Evolutionary conservation across 2,888 invertebrate genomes (phyloP), one percentile per base, ranked within the genome.

Genomic region (Syritta pipiens): DNA sequence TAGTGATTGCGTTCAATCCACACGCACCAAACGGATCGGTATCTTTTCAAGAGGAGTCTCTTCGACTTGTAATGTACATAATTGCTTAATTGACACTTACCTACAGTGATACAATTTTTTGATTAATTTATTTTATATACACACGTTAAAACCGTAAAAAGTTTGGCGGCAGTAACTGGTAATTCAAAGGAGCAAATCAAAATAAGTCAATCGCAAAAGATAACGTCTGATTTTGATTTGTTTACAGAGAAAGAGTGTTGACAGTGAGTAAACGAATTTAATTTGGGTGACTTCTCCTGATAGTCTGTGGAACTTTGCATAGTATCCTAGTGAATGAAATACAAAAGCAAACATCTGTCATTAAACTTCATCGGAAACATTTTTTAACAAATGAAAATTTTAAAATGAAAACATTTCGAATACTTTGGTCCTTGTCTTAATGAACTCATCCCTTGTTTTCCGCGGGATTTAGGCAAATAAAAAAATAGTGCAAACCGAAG

Each of bases 41-140:
- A 68, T 57, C 57, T 14, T 51, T 20, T 51, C 30, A 28, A 12
- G 49, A 62, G 42, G 49, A 62, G 42, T 55, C 10, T 22, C 30
- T 69, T 69, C 60, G 32, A 48, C 32, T 24, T 63, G 63, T 71
- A 53, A 77, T 63, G 63, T 53, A n/a, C 30, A 40, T 77, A 77
- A 77, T 77, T 77, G 63, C 57, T 40, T 77, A 71, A 71, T 71
- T 77, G 71, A 77, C 76, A 71, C 71, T 65, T 71, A 65, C 37
- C 57, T 51, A 63, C 37, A 22, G 26, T 24, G 51, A 71, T 77
- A 71, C 59, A 63, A 26, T 53, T 53, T 46, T 65, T 32, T 71
- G 76, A 77, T 77, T 71, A 53, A 46, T 51, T 51, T 46, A 35
- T 37, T 32, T 10, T 59, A 46, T 71, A 71, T 65, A 44, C 51